Evolutionary conservation across 2,113 vertebrate species (phyloP), one percentile per base, ranked within the genome.

Genomic region (Carassius gibelio): DNA sequence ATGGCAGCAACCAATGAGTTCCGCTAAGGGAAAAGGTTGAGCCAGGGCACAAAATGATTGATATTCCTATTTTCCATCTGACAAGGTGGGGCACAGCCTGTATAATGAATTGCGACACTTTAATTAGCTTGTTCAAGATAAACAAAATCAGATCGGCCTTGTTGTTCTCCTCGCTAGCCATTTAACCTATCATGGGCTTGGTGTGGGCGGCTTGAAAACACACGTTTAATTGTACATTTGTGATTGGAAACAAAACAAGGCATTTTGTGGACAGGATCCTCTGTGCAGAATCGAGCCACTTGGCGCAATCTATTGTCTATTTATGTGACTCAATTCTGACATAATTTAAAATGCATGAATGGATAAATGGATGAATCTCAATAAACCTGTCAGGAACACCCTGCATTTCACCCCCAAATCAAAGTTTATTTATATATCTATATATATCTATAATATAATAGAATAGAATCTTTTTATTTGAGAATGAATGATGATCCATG

Each of bases 81-180:
- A 94, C 94, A 93, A 92, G 92, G 91, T 92, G 92, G 91, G 88
- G 91, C 89, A 87, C 62, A 88, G 85, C 88, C 91, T 85, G 82
- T 88, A 90, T 94, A 95, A 95, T 95, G 92, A 94, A 92, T 93
- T 93, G 93, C 94, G 94, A 93, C 95, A 93, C 91, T 91, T 95
- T 94, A 95, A 95, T 95, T 94, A 95, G 94, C 91, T 93, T 84
- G 91, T 91, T 92, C 89, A 85, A 91, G 89, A 75, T 88, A 92
- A 92, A 94, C 93, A 94, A 92, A 92, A 93, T 92, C 88, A 88
- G 90, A 92, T 91, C 91, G 89, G 89, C 89, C 91, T 88, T 90
- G 89, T 90, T 88, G 87, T 86, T 75, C 23, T 84, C 50, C 19
- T 48, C 50, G 59, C 30, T n/a, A 59, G 50, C 81, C 68, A 23